A percentile compares a stretch with the other conserved stretches of the same genome.
phyloP scores from a whole-genome alignment of 2,797 vertebrate species.

The Mormyrus hasselquistii region DNA sequence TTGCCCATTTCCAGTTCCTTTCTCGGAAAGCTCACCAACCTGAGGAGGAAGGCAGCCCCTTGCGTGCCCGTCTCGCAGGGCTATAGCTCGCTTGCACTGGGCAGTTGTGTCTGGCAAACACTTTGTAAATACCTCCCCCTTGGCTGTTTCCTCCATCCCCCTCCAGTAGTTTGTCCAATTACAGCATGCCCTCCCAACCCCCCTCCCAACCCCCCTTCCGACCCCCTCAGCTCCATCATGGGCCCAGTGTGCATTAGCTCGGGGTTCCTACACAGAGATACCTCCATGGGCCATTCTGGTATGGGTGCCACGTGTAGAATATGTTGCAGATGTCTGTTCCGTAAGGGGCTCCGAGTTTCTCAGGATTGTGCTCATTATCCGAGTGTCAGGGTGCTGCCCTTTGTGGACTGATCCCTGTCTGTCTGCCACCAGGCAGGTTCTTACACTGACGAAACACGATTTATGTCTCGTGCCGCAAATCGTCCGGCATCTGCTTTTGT shows the following conservation, averaged over 20 bases:
- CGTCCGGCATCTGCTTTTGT: not conserved
- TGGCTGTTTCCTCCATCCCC: not conserved
- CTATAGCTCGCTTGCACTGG: conserved; percentile 44
- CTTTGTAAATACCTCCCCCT: conserved; percentile 38
- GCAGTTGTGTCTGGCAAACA: conserved; percentile 45
- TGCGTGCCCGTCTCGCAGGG: conserved; percentile 38
- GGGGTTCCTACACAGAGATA: conserved; percentile 6
- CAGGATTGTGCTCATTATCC: not conserved
- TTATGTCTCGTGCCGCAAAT: not conserved
- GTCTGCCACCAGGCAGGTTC: not conserved
- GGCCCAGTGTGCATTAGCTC: conserved; percentile 18
- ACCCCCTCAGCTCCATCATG: conserved; percentile 21
- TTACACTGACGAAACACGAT: not conserved
- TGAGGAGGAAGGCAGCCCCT: conserved; percentile 47
- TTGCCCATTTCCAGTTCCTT: not conserved
- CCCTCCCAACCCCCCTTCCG: not conserved
- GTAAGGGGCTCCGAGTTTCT: conserved; percentile 24
- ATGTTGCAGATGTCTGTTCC: conserved; percentile 24
- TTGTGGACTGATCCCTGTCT: not conserved
- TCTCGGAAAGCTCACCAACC: conserved; percentile 45
- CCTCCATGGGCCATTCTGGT: not conserved
- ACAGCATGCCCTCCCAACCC: conserved; percentile 20
- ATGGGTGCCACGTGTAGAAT: conserved; percentile 30
- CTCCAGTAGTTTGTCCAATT: conserved; percentile 35
- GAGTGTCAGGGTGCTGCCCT: not conserved